These are phyloP conservation scores for Notarius quadriscutis DNA, from an alignment of 2,113 vertebrate genomes.

Conservation along the genomic window DNA sequence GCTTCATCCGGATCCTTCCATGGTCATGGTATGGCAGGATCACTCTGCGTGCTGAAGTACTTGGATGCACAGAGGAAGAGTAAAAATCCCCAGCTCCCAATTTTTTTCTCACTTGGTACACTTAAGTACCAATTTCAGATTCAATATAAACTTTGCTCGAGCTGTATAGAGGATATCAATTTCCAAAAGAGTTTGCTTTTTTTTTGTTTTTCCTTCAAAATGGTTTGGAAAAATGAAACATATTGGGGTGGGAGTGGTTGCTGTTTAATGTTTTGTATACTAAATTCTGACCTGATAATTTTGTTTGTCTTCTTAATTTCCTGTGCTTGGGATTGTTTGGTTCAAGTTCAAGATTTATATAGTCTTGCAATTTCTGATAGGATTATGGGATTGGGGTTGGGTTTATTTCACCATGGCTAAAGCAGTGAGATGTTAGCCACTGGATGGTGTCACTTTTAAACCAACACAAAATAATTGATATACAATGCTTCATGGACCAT, in stretches of 20 bases:
- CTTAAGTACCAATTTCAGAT: conserved; percentile 61
- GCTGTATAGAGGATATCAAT: conserved; percentile 80
- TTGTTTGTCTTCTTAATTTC: conserved; percentile 65
- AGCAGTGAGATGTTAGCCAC: conserved; percentile 67
- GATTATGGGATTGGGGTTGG: conserved; percentile 32
- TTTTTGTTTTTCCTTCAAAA: conserved; percentile 67
- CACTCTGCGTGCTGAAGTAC: conserved; percentile 91
- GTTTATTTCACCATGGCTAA: conserved; percentile 65
- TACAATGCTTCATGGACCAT: conserved; percentile 63
- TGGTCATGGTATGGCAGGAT: conserved; percentile 99
- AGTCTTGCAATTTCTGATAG: conserved; percentile 61
- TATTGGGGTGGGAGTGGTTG: not conserved
- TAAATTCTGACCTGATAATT: conserved; percentile 76
- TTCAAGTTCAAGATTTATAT: conserved; percentile 74
- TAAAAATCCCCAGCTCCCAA: conserved; percentile 65
- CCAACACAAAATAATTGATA: conserved; percentile 59
- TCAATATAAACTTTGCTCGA: conserved; percentile 84
- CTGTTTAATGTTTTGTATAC: conserved; percentile 35
- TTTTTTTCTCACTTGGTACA: conserved; percentile 38
- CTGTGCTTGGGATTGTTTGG: not conserved
- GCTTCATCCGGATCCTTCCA: conserved; percentile 88
- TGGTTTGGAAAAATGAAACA: conserved; percentile 4
- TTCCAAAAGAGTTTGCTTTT: conserved; percentile 71
- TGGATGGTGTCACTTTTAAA: conserved; percentile 80
- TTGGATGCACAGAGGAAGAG: conserved; percentile 91